Percentiles rank a stretch among this genome's conserved stretches.
Evolutionary conservation across 2,888 invertebrate genomes (phyloP).

Genomic region (Alitta virens): DNA sequence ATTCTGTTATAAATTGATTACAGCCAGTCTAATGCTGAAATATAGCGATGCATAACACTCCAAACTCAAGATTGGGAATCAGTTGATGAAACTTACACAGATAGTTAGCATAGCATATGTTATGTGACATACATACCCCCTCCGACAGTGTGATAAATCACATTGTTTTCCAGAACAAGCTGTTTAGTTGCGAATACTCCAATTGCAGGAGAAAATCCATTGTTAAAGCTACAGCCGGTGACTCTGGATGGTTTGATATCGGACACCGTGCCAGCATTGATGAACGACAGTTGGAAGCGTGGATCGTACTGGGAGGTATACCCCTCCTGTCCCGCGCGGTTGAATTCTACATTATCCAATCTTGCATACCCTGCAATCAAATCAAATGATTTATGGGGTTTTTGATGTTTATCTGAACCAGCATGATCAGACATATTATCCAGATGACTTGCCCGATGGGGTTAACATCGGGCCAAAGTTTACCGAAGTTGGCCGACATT

Average conservation of each 20-base stretch:
- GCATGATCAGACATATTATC: too few species aligned
- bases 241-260: constrained; percentile 37
- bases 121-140: constrained; percentile 28
- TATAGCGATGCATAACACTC: too few species aligned
- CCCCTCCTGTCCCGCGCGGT: constrained; percentile 45
- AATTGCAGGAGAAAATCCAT: constrained; percentile 42
- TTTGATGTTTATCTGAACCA: too few species aligned
- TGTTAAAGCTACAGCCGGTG: constrained; percentile 38
- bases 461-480: too few species aligned
- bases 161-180: constrained; percentile 40
- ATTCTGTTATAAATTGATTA: too few species aligned
- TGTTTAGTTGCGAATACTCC: constrained; percentile 39
- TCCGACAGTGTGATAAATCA: constrained; percentile 42
- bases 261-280: constrained; percentile 34
- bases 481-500: neutral
- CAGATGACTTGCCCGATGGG: too few species aligned
- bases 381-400: neutral
- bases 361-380: constrained; percentile 38
- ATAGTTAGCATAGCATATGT: neutral
- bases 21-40: too few species aligned
- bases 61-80: too few species aligned
- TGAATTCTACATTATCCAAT: constrained; percentile 44
- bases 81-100: too few species aligned
- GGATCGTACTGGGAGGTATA: constrained; percentile 40
- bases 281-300: constrained; percentile 39